A percentile compares a stretch with the other conserved stretches of the same genome.
Evolutionary conservation across 37 sponge, comb jelly and placozoan species (phyloP).

Genomic region (Aplysina aerophoba): DNA sequence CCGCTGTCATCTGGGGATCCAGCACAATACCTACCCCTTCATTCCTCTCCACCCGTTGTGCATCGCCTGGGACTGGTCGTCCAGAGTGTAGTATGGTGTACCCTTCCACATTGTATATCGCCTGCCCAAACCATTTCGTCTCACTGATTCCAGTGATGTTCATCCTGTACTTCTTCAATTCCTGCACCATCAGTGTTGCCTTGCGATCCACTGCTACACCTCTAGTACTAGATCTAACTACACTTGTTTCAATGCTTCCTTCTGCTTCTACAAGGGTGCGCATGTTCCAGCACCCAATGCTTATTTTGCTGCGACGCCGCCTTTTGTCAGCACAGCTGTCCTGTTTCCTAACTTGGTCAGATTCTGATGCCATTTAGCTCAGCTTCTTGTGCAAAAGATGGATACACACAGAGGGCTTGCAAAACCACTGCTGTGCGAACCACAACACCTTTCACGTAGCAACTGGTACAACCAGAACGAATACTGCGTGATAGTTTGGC

Average conservation of each 20-base stretch:
- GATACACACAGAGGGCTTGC: constrained; percentile 31
- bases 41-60: constrained; percentile 8
- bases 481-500: constrained; percentile 22
- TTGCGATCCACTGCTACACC: constrained; percentile 7
- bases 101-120: constrained; percentile 43
- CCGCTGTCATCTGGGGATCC: not conserved
- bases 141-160: constrained; percentile 46
- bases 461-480: constrained; percentile 27
- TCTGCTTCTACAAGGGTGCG: constrained; percentile 21
- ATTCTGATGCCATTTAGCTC: not conserved
- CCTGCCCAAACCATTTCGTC: constrained; percentile 58
- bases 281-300: constrained; percentile 21
- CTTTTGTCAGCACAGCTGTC: too few species aligned
- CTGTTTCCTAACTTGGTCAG: too few species aligned
- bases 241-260: constrained; percentile 31
- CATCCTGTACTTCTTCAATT: constrained; percentile 41
- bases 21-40: constrained; percentile 39
- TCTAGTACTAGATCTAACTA: too few species aligned
- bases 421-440: constrained; percentile 35
- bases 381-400: constrained; percentile 14
- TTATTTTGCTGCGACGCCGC: not conserved
- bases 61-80: not conserved
- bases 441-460: not conserved
- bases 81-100: constrained; percentile 4
- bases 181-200: constrained; percentile 34